Evolutionary conservation across 2,797 vertebrate genomes (phyloP).

Genomic region (Leuciscus waleckii): DNA sequence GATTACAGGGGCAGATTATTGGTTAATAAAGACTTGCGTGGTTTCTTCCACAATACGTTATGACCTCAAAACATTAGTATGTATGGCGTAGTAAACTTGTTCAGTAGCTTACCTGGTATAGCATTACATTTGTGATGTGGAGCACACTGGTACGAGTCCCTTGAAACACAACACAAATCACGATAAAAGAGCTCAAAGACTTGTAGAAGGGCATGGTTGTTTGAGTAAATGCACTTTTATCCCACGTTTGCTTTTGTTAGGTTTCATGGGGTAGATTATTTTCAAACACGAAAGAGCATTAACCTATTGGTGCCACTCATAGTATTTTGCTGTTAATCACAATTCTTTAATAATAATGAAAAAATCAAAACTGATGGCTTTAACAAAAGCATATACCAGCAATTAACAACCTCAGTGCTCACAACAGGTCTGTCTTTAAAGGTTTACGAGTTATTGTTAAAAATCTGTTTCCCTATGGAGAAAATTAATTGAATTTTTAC

Average conservation of each 20-base stretch:
- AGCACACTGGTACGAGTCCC: neutral
- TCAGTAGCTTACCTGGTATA: neutral
- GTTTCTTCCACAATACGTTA: neutral
- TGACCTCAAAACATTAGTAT: neutral
- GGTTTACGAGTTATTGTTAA: neutral
- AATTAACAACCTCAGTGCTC: neutral
- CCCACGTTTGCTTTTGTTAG: neutral
- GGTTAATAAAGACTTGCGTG: neutral
- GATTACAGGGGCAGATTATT: neutral
- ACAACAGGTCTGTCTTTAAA: neutral
- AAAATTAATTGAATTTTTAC: neutral
- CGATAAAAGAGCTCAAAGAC: neutral
- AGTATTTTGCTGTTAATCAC: neutral
- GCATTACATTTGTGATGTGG: neutral
- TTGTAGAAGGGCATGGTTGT: neutral
- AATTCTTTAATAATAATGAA: too few relatives aligned
- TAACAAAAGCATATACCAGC: neutral
- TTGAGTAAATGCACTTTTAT: neutral
- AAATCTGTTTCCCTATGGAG: neutral
- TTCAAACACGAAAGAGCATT: neutral
- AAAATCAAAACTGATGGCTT: too few relatives aligned
- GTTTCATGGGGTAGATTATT: neutral
- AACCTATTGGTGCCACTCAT: neutral
- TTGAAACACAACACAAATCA: neutral
- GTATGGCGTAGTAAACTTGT: neutral